Percentiles rank a stretch among this genome's conserved stretches.
These are phyloP conservation scores for Fragum sueziense DNA, from an alignment of 2,888 invertebrate species.

Conservation along the genomic window DNA sequence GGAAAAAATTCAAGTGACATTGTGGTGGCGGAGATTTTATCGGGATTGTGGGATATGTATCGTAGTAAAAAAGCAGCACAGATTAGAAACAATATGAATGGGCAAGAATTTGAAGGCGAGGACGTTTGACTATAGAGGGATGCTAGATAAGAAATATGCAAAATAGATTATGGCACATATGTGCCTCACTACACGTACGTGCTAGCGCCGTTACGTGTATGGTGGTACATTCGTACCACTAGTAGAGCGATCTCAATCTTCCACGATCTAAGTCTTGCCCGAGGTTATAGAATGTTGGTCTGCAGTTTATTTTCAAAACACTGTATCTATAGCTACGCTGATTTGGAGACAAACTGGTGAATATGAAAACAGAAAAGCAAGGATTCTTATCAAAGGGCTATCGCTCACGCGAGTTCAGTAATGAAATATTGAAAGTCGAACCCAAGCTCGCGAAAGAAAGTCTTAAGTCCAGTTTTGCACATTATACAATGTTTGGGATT, in stretches of 20 bases:
- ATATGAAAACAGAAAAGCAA: too few relatives aligned
- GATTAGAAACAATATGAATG: slow-evolving; percentile 71
- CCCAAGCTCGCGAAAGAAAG: too few relatives aligned
- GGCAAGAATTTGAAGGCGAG: slow-evolving; percentile 76
- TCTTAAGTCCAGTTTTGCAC: too few relatives aligned
- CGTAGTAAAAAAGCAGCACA: slow-evolving; percentile 77
- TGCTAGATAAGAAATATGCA: neutral
- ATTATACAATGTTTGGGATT: too few relatives aligned
- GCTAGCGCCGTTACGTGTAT: neutral
- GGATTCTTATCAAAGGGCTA: too few relatives aligned
- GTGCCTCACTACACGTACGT: neutral
- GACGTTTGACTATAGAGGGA: slow-evolving; percentile 73
- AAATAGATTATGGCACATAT: neutral
- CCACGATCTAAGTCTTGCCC: neutral
- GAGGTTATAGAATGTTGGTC: neutral
- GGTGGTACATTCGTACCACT: neutral
- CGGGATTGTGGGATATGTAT: slow-evolving; percentile 80
- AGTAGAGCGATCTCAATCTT: neutral
- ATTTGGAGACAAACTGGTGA: too few relatives aligned
- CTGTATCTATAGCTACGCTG: too few relatives aligned
- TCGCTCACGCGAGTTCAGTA: too few relatives aligned
- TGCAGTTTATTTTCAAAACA: neutral
- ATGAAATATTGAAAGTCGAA: too few relatives aligned
- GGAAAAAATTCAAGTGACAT: slow-evolving; percentile 81
- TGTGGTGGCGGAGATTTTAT: slow-evolving; percentile 80